A percentile compares a stretch with the other conserved stretches of the same genome.
phyloP scores from a whole-genome alignment of 2,888 invertebrate genomes.

The Trisateles emortualis region DNA sequence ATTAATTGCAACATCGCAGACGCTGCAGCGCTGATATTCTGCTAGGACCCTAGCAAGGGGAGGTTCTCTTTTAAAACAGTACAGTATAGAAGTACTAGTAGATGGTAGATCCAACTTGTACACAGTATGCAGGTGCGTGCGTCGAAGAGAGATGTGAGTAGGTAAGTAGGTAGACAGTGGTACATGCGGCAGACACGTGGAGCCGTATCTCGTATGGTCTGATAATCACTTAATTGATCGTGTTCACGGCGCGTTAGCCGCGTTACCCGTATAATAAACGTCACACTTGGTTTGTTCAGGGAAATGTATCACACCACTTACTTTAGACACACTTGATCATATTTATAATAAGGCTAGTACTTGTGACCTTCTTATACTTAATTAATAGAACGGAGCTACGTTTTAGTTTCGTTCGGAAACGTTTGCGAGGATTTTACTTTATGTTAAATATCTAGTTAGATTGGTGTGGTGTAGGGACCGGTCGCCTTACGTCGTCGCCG shows the following conservation, averaged over 20 bases:
- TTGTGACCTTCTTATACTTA: slow-evolving; percentile 5
- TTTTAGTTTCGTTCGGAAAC: not conserved
- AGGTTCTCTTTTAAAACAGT: no score
- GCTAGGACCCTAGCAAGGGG: no score
- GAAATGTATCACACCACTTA: slow-evolving; percentile 1
- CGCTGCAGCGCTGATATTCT: no score
- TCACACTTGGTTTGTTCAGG: slow-evolving; percentile 14
- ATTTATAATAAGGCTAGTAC: not conserved
- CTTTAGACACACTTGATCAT: not conserved
- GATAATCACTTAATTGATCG: slow-evolving; percentile 11
- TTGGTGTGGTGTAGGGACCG: not conserved
- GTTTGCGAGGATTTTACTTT: not conserved
- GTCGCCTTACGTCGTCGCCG: no score
- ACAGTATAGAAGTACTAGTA: no score
- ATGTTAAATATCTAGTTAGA: not conserved
- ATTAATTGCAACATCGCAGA: no score
- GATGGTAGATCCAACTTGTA: no score
- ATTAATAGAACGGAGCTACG: not conserved
- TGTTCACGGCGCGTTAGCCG: slow-evolving; percentile 1
- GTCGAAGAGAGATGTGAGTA: no score
- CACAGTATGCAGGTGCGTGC: no score
- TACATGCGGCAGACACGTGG: not conserved
- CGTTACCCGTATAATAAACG: slow-evolving; percentile 7
- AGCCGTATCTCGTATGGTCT: slow-evolving; percentile 20
- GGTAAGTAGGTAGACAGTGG: no score